Conservation (phyloP, 23 tunicate genomes). For the Halocynthia roretzi region DNA sequence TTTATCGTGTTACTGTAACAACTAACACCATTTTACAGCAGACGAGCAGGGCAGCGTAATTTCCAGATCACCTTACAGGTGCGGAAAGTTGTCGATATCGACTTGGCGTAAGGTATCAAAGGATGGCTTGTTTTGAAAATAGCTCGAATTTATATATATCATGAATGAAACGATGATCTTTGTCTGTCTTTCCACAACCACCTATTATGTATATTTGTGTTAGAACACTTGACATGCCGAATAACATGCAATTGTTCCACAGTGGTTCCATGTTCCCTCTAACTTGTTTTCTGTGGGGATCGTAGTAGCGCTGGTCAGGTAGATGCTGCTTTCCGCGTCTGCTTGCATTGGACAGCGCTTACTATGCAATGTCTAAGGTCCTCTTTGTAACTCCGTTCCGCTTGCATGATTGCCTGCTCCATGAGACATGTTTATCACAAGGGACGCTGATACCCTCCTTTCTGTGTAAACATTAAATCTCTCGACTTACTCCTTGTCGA, state of each 20-base stretch:
- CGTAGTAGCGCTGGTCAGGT: too few relatives aligned
- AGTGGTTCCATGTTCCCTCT: slow-evolving; percentile 29
- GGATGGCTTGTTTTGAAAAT: slow-evolving; percentile 41
- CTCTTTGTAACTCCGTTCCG: not conserved
- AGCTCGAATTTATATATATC: slow-evolving; percentile 34
- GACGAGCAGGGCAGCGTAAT: not conserved
- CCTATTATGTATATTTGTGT: slow-evolving; percentile 10
- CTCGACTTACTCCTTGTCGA: too few relatives aligned
- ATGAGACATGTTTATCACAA: slow-evolving; percentile 27
- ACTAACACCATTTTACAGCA: slow-evolving; percentile 22
- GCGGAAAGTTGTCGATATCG: slow-evolving; percentile 12
- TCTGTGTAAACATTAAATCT: not conserved
- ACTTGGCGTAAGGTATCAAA: slow-evolving; percentile 29
- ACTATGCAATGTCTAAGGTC: too few relatives aligned
- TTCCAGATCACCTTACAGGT: slow-evolving; percentile 29
- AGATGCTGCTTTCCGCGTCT: too few relatives aligned
- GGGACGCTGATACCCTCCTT: slow-evolving; percentile 26
- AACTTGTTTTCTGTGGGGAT: not conserved
- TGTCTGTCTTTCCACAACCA: slow-evolving; percentile 30
- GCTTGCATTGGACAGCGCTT: too few relatives aligned
- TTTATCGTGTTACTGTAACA: too few relatives aligned
- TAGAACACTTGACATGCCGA: slow-evolving; percentile 16
- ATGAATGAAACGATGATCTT: slow-evolving; percentile 33
- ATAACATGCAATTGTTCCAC: slow-evolving; percentile 17
- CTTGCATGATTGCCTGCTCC: slow-evolving; percentile 40